A percentile compares a stretch with the other conserved stretches of the same genome.
Conservation (phyloP, 2,113 vertebrate species). For the Bufo gargarizans region DNA sequence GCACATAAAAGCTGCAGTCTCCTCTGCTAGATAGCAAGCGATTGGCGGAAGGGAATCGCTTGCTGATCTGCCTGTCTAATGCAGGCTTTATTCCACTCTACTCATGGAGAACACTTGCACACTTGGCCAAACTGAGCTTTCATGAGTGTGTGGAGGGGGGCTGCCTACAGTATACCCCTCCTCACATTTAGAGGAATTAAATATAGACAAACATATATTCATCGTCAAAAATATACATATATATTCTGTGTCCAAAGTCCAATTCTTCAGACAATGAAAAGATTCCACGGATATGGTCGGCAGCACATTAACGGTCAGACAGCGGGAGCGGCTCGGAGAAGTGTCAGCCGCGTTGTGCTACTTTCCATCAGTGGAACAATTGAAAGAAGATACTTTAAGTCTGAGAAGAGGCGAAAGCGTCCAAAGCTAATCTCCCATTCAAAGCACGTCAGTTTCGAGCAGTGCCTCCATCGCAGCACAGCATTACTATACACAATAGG, state of each 20-base stretch:
- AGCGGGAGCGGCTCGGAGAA: background rate
- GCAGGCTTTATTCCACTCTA: too few relatives aligned
- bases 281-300: background rate
- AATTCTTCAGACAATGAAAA: background rate
- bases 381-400: constrained; percentile 1
- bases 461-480: constrained; percentile 9
- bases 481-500: constrained; percentile 41
- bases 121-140: too few relatives aligned
- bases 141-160: too few relatives aligned
- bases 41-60: too few relatives aligned
- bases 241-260: background rate
- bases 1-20: too few relatives aligned
- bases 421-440: constrained; percentile 43
- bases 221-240: background rate
- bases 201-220: too few relatives aligned
- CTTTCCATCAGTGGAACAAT: constrained; percentile 30
- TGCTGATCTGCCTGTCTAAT: too few relatives aligned
- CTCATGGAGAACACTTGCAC: too few relatives aligned
- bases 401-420: constrained; percentile 14
- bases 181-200: too few relatives aligned
- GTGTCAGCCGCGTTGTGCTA: background rate
- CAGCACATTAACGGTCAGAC: background rate
- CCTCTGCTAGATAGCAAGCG: too few relatives aligned
- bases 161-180: too few relatives aligned
- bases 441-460: constrained; percentile 15